Evolutionary conservation across 1,140 invertebrate genomes (phyloP).

Genomic region (Diabrotica undecimpunctata): DNA sequence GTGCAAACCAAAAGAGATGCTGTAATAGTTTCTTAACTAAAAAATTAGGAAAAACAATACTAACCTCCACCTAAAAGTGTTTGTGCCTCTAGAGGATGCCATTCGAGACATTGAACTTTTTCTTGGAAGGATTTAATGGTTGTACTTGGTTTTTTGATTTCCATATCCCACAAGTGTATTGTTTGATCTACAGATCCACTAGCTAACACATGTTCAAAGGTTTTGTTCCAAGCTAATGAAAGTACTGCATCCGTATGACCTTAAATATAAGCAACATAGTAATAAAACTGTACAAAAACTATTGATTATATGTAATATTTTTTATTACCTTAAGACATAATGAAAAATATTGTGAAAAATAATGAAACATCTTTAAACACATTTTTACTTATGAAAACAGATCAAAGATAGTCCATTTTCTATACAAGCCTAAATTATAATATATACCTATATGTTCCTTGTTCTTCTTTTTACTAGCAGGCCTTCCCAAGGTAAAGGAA

Average conservation of each 20-base stretch:
- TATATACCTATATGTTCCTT: conserved; percentile 49
- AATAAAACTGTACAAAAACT: neutral
- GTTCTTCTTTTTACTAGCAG: conserved; percentile 73
- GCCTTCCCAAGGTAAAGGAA: conserved; percentile 72
- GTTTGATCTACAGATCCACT: conserved; percentile 89
- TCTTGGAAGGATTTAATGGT: conserved; percentile 73
- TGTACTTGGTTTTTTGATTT: conserved; percentile 68
- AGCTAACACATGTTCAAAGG: conserved; percentile 76
- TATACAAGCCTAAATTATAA: too few relatives aligned
- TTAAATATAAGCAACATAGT: neutral
- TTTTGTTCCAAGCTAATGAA: conserved; percentile 85
- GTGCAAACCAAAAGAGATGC: too few relatives aligned
- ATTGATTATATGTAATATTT: too few relatives aligned
- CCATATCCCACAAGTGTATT: conserved; percentile 91
- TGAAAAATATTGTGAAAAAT: too few relatives aligned
- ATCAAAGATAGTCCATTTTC: too few relatives aligned
- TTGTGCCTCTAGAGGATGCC: conserved; percentile 81
- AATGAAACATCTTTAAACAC: too few relatives aligned
- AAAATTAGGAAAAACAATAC: neutral
- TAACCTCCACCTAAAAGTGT: conserved; percentile 68
- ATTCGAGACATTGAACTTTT: conserved; percentile 81
- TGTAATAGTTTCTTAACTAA: too few relatives aligned
- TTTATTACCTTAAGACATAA: too few relatives aligned
- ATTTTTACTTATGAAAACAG: too few relatives aligned
- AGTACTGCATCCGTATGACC: conserved; percentile 91